Conservation (phyloP, 1,140 invertebrate genomes). For the Megathymus violae region DNA sequence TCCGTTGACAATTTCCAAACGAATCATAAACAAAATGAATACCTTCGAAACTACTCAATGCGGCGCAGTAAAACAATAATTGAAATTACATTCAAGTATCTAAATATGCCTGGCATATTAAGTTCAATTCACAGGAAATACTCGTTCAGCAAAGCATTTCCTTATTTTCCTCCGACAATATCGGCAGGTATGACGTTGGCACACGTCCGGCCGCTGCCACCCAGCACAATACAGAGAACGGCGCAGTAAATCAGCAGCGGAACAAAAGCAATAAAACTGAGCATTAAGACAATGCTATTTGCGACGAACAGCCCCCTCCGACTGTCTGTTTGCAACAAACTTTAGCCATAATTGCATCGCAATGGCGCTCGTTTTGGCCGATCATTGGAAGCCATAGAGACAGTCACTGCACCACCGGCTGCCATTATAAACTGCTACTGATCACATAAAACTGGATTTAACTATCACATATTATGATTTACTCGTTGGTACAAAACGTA, state of each 20-base stretch:
- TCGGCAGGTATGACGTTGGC: not conserved
- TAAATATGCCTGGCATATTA: too few species aligned
- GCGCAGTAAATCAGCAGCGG: not conserved
- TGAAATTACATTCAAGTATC: too few species aligned
- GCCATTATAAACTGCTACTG: slow-evolving; percentile 1
- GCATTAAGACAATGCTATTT: not conserved
- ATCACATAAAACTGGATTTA: not conserved
- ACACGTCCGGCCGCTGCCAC: too few species aligned
- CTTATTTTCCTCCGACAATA: not conserved
- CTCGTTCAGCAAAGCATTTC: not conserved
- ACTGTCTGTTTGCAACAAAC: slow-evolving; percentile 1
- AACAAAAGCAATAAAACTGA: not conserved
- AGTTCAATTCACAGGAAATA: too few species aligned
- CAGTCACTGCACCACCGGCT: not conserved
- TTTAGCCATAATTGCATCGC: slow-evolving; percentile 29
- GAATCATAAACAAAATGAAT: too few species aligned
- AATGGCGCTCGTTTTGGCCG: slow-evolving; percentile 15
- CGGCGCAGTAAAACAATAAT: too few species aligned
- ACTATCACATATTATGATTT: not conserved
- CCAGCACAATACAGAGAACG: too few species aligned
- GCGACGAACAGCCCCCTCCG: not conserved
- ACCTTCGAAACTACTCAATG: too few species aligned
- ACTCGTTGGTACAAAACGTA: not conserved
- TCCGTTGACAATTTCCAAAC: too few species aligned
- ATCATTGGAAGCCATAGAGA: slow-evolving; percentile 10